These are phyloP conservation scores for Anoplopoma fimbria DNA, from an alignment of 2,113 vertebrate genomes.

Conservation along the genomic window DNA sequence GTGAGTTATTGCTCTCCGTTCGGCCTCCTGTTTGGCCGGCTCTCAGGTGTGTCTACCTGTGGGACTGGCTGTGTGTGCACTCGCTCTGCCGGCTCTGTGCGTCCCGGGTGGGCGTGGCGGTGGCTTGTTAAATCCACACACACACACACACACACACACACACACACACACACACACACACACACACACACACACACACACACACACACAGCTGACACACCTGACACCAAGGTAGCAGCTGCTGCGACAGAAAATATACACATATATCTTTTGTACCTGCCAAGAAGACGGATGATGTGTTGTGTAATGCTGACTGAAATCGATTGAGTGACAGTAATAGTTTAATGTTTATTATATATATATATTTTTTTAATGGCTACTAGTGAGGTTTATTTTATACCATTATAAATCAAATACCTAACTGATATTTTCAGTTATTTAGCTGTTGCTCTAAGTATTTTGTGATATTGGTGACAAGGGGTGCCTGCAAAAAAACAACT, in stretches of 20 bases:
- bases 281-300: not conserved
- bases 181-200: constrained; percentile 12
- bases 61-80: constrained; percentile 54
- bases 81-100: constrained; percentile 38
- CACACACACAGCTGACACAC: constrained; percentile 37
- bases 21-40: constrained; percentile 48
- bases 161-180: constrained; percentile 12
- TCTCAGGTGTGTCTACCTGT: constrained; percentile 79
- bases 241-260: not conserved
- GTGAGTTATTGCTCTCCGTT: not conserved
- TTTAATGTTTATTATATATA: not conserved
- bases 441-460: too few relatives aligned
- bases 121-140: constrained; percentile 4
- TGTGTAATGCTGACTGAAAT: not conserved
- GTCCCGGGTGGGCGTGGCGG: constrained; percentile 47
- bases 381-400: too few relatives aligned
- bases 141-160: constrained; percentile 24
- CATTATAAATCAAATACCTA: too few relatives aligned
- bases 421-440: too few relatives aligned
- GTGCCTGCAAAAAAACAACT: too few relatives aligned
- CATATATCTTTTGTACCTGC: not conserved
- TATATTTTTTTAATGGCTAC: too few relatives aligned
- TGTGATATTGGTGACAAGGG: too few relatives aligned
- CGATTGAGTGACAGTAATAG: too few relatives aligned
- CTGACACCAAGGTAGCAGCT: constrained; percentile 30